Conservation (phyloP, 2,797 vertebrate species). For the Tenualosa thibaudeaui region DNA sequence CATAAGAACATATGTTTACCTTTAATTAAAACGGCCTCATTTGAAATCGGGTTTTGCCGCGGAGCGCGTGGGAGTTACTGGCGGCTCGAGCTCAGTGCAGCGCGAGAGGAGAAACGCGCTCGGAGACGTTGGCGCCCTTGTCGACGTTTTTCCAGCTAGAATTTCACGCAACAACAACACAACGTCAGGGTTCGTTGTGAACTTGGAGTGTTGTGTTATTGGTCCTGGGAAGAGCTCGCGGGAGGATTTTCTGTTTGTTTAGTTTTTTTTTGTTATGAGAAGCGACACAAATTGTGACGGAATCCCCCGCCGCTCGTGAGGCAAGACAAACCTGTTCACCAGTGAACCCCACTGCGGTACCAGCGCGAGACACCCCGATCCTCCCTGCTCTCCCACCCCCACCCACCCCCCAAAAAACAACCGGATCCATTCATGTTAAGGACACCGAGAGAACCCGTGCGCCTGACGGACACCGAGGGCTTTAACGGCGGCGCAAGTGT, state of each 20-base stretch:
- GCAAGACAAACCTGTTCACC: slow-evolving; percentile 7
- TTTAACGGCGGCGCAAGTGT: background rate
- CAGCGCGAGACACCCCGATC: background rate
- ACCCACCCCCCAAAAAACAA: background rate
- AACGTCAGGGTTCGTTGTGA: background rate
- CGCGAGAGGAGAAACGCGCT: slow-evolving; percentile 6
- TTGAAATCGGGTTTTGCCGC: slow-evolving; percentile 23
- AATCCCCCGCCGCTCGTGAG: slow-evolving; percentile 8
- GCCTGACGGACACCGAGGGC: background rate
- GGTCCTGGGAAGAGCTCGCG: background rate
- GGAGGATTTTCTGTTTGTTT: background rate
- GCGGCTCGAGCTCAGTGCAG: slow-evolving; percentile 34
- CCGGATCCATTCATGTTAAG: slow-evolving; percentile 9
- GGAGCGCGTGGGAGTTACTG: slow-evolving; percentile 46
- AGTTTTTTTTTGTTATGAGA: background rate
- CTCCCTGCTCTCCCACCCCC: background rate
- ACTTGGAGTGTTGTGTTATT: background rate
- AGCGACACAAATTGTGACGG: background rate
- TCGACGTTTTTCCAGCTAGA: slow-evolving; percentile 7
- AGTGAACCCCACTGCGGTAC: slow-evolving; percentile 11
- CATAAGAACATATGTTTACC: slow-evolving; percentile 15
- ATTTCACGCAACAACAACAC: background rate
- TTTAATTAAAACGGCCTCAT: slow-evolving; percentile 20
- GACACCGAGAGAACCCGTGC: background rate
- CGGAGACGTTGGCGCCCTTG: background rate